Conservation (phyloP, 2,113 vertebrate species). For the Calonectris borealis region DNA sequence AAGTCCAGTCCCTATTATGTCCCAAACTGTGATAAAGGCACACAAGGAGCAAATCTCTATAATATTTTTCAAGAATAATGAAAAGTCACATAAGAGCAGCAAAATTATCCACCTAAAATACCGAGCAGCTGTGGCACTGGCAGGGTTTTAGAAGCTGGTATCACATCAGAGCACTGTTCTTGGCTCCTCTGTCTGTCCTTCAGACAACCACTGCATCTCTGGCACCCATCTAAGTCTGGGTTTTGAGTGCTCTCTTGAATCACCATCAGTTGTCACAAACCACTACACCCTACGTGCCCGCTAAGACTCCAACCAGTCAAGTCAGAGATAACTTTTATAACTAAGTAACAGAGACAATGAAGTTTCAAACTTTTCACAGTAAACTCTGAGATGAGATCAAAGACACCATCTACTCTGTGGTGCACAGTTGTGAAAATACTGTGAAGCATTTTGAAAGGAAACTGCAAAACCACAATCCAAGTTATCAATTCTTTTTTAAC, state of each 20-base stretch:
- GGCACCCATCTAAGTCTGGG: neutral
- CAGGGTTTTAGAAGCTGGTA: neutral
- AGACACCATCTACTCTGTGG: neutral
- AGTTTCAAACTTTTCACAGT: neutral
- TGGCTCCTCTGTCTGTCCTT: neutral
- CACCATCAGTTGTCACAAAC: neutral
- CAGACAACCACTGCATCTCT: neutral
- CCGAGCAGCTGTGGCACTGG: conserved; percentile 10
- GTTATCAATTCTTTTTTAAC: neutral
- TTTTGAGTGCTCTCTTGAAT: neutral
- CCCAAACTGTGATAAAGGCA: neutral
- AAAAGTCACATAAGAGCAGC: neutral
- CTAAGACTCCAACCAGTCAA: neutral
- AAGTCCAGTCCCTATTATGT: neutral
- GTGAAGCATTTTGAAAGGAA: neutral
- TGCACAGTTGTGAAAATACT: neutral
- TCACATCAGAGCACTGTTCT: neutral
- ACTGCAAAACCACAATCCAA: neutral
- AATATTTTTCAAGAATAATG: conserved; percentile 10
- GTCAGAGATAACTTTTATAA: neutral
- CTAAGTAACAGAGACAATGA: neutral
- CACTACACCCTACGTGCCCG: neutral
- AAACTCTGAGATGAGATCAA: neutral
- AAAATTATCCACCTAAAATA: conserved; percentile 3
- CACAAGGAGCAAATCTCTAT: neutral